phyloP scores from a whole-genome alignment of 2,888 invertebrate species.

The Ophion slaviceki region DNA sequence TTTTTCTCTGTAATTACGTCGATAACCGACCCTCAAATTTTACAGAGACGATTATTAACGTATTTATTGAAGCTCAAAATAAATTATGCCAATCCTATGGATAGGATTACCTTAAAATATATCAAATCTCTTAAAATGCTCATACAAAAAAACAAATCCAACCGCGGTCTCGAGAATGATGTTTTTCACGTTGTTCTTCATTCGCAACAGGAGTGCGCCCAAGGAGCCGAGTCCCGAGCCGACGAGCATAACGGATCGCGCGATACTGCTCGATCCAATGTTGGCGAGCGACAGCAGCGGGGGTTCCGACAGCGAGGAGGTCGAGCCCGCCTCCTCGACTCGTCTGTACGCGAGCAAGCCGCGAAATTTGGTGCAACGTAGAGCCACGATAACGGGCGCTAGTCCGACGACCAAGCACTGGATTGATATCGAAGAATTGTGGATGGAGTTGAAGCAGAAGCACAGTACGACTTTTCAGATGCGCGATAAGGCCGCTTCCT shows the following conservation, averaged over 20 bases:
- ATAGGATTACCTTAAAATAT: too few species aligned
- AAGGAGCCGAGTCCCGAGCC: constrained; percentile 80
- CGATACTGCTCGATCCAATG: constrained; percentile 78
- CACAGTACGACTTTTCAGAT: constrained; percentile 86
- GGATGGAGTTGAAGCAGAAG: constrained; percentile 89
- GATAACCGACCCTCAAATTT: too few species aligned
- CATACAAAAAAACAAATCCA: too few species aligned
- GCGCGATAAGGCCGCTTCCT: constrained; percentile 91
- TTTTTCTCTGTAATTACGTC: too few species aligned
- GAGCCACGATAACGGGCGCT: constrained; percentile 95
- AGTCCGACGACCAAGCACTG: constrained; percentile 88
- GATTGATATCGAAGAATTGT: constrained; percentile 89
- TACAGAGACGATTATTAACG: too few species aligned
- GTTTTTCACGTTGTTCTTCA: neutral
- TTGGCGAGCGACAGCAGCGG: constrained; percentile 84
- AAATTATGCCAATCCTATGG: too few species aligned
- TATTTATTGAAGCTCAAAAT: too few species aligned
- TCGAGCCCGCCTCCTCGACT: constrained; percentile 85
- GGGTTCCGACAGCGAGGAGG: constrained; percentile 85
- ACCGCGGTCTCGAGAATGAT: too few species aligned
- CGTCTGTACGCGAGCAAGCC: constrained; percentile 91
- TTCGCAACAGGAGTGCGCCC: constrained; percentile 73
- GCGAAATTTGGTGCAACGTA: constrained; percentile 89
- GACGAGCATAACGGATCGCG: constrained; percentile 75
- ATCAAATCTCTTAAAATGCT: too few species aligned